Conservation (phyloP, 2,113 vertebrate species). For the Cercocebus atys region DNA sequence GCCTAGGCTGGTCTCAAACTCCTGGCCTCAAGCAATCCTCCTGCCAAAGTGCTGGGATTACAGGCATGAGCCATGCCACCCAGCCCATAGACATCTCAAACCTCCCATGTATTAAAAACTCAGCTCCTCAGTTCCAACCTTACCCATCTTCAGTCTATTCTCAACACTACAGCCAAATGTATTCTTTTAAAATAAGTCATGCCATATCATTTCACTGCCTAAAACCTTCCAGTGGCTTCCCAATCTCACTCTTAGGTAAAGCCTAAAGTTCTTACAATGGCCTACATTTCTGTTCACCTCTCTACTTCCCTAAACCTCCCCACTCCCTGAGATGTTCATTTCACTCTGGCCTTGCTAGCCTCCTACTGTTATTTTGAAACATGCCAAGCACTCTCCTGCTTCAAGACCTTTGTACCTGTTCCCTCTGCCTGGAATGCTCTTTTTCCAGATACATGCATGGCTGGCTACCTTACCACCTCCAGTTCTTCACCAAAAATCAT, state of each 20-base stretch:
- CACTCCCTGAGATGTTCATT: neutral
- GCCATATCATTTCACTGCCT: neutral
- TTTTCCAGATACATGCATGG: neutral
- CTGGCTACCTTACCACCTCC: neutral
- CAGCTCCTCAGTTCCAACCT: neutral
- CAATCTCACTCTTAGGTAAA: neutral
- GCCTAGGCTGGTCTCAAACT: too few relatives aligned
- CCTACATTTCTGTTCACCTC: neutral
- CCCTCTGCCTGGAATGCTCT: neutral
- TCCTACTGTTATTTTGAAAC: constrained; percentile 6
- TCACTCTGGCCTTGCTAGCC: neutral
- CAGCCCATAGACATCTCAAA: neutral
- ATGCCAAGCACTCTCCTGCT: neutral
- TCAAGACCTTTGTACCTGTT: neutral
- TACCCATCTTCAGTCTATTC: constrained; percentile 18
- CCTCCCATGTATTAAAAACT: constrained; percentile 13
- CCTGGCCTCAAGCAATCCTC: too few relatives aligned
- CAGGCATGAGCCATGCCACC: too few relatives aligned
- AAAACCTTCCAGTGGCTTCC: neutral
- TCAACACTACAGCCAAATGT: neutral
- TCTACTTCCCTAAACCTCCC: neutral
- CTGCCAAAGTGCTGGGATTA: too few relatives aligned
- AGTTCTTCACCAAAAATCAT: neutral
- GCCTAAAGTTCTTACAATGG: neutral
- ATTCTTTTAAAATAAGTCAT: constrained; percentile 11